These are phyloP conservation scores for Drosophila bocqueti DNA, from an alignment of 1,140 invertebrate genomes.

Conservation along the genomic window DNA sequence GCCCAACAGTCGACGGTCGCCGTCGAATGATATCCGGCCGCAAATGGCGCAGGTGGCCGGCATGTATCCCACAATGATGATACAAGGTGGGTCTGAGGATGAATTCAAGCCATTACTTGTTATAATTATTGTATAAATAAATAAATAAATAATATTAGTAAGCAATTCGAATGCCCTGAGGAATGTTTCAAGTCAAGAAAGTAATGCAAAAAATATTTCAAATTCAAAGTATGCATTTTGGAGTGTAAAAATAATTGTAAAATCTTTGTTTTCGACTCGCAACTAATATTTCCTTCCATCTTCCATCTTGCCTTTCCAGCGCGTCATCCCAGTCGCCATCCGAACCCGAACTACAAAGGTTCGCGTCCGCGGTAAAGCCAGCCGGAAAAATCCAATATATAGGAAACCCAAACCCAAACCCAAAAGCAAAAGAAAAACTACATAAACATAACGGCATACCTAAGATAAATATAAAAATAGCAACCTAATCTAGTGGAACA, in stretches of 20 bases:
- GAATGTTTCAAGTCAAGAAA: too few relatives aligned
- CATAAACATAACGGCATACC: constrained; percentile 80
- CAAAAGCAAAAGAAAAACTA: constrained; percentile 66
- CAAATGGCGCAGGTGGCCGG: constrained; percentile 82
- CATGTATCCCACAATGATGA: constrained; percentile 85
- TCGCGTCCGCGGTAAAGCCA: constrained; percentile 77
- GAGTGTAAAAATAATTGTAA: too few relatives aligned
- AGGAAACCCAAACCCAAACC: constrained; percentile 38
- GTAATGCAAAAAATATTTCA: too few relatives aligned
- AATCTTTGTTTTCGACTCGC: not conserved
- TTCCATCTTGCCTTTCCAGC: constrained; percentile 32
- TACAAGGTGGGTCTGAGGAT: constrained; percentile 66
- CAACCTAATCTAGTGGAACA: constrained; percentile 83
- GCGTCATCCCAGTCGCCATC: constrained; percentile 83
- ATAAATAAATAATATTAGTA: too few relatives aligned
- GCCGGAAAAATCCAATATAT: constrained; percentile 30
- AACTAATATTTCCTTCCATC: not conserved
- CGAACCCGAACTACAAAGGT: constrained; percentile 84
- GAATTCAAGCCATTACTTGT: too few relatives aligned
- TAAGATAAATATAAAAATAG: constrained; percentile 84
- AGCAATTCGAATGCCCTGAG: too few relatives aligned
- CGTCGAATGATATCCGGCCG: constrained; percentile 80
- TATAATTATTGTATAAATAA: too few relatives aligned
- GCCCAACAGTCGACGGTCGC: constrained; percentile 84
- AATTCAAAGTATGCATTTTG: too few relatives aligned